Percentiles rank a stretch among this genome's conserved stretches.
phyloP scores from a whole-genome alignment of 2,113 vertebrate genomes.

The Rousettus leschenaultii region DNA sequence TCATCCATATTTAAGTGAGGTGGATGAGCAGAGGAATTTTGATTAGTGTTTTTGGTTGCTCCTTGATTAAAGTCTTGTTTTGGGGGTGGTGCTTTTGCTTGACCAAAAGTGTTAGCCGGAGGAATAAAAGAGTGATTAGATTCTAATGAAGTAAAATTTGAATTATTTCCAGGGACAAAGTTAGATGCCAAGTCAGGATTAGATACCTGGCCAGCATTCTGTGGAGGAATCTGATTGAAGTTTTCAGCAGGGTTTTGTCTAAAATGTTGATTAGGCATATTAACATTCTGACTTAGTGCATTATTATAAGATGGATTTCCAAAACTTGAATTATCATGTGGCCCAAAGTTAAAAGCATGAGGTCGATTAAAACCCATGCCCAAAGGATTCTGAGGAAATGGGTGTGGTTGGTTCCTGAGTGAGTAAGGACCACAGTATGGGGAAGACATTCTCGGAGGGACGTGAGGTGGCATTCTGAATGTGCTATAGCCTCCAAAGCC shows the following conservation, averaged over 20 bases:
- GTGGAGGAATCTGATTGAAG: conserved; percentile 78
- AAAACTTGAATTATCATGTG: conserved; percentile 81
- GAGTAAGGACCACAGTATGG: conserved; percentile 83
- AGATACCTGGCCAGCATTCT: conserved; percentile 78
- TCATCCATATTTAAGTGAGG: conserved; percentile 82
- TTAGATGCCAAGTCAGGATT: conserved; percentile 78
- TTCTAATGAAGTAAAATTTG: conserved; percentile 79
- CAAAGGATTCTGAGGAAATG: conserved; percentile 84
- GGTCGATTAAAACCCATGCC: conserved; percentile 84
- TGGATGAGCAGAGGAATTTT: conserved; percentile 78
- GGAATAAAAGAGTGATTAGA: conserved; percentile 82
- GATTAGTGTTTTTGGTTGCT: conserved; percentile 75
- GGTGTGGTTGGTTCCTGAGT: conserved; percentile 85
- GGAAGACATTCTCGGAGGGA: conserved; percentile 82
- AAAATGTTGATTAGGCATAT: conserved; percentile 83
- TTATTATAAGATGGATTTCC: conserved; percentile 79
- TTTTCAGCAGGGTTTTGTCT: conserved; percentile 83
- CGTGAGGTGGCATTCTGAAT: conserved; percentile 86
- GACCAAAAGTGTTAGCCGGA: conserved; percentile 78
- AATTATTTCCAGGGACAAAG: conserved; percentile 81
- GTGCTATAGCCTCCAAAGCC: conserved; percentile 83
- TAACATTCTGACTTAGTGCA: conserved; percentile 79
- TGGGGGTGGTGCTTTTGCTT: conserved; percentile 76
- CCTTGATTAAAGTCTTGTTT: conserved; percentile 83
- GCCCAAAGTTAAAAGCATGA: conserved; percentile 83